A percentile compares a stretch with the other conserved stretches of the same genome.
Conservation (phyloP, 2,888 invertebrate species). For the Eupithecia exiguata region DNA sequence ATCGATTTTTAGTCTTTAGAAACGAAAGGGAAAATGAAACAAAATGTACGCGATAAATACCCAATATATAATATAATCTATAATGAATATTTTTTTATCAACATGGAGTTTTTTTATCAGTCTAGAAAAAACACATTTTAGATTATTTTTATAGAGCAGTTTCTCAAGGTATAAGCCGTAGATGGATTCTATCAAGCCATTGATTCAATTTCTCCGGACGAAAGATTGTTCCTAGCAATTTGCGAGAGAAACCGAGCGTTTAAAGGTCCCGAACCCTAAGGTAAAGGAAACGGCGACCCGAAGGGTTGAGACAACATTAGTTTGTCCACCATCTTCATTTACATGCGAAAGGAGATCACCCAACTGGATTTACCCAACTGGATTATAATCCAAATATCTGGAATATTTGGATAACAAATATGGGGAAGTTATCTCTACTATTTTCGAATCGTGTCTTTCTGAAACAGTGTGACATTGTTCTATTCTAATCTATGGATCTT, state of each 20-base stretch:
- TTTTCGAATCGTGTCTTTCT: too few relatives aligned
- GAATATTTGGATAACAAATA: neutral
- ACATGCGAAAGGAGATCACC: conserved; percentile 23
- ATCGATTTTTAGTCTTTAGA: too few relatives aligned
- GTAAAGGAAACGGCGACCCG: conserved; percentile 2
- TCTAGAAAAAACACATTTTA: neutral
- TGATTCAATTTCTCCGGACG: neutral
- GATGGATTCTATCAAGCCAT: neutral
- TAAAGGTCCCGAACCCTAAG: conserved; percentile 5
- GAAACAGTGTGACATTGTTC: too few relatives aligned
- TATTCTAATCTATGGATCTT: too few relatives aligned
- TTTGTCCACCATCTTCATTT: conserved; percentile 25
- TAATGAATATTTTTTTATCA: too few relatives aligned
- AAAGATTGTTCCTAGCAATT: neutral
- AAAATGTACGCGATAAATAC: too few relatives aligned
- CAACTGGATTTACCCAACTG: too few relatives aligned
- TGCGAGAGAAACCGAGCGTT: conserved; percentile 11
- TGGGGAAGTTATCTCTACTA: neutral
- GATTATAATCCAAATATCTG: too few relatives aligned
- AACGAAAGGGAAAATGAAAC: too few relatives aligned
- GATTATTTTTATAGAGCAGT: neutral
- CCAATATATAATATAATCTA: too few relatives aligned
- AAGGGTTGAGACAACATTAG: conserved; percentile 23
- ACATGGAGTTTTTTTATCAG: neutral
- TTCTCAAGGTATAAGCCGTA: neutral